phyloP scores from a whole-genome alignment of 2,888 invertebrate species.

The Heliconius cydno region DNA sequence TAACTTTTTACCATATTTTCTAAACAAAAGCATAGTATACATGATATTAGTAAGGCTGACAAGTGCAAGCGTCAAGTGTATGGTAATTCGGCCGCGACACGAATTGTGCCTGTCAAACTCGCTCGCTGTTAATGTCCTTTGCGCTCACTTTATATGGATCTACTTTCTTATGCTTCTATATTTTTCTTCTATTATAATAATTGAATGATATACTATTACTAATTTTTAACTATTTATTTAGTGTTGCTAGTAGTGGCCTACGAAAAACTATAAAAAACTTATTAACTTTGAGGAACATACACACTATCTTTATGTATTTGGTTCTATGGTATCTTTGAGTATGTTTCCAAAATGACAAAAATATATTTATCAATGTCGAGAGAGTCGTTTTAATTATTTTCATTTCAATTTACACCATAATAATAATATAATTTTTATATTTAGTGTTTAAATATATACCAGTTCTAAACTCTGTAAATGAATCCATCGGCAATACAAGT shows the following conservation, averaged over 20 bases:
- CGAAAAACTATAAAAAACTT: background rate
- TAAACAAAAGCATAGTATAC: slow-evolving; percentile 11
- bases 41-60: slow-evolving; percentile 58
- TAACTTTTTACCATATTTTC: background rate
- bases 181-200: background rate
- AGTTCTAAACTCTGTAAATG: no score
- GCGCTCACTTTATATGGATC: slow-evolving; percentile 58
- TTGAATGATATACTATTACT: background rate
- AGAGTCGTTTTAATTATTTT: no score
- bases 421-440: no score
- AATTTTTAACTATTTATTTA: background rate
- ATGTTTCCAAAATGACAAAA: accelerated
- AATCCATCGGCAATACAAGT: no score
- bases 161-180: slow-evolving; percentile 23
- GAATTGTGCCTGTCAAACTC: slow-evolving; percentile 71
- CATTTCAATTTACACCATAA: no score
- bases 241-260: background rate
- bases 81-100: slow-evolving; percentile 74
- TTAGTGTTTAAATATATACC: background rate
- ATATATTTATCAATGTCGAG: no score
- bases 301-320: no score
- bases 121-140: slow-evolving; percentile 66
- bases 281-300: no score
- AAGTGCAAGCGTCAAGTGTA: slow-evolving; percentile 71
- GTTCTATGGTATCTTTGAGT: background rate